These are phyloP conservation scores for Porites lobata DNA, from an alignment of 92 coral and sea anemone genomes.

Conservation along the genomic window DNA sequence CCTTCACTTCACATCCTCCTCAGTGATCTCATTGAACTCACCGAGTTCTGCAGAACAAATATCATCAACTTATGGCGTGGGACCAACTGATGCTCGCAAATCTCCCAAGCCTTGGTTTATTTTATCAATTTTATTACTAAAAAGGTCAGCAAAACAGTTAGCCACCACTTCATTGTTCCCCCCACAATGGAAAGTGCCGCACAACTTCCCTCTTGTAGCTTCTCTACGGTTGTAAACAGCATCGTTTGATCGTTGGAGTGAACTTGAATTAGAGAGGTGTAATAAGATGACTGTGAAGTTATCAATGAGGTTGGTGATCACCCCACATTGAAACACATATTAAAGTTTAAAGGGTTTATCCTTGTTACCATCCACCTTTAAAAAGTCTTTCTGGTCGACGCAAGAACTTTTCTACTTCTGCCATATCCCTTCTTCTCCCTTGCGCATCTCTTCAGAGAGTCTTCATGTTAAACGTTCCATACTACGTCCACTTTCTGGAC, in stretches of 20 bases:
- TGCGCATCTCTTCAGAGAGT: conserved; percentile 53
- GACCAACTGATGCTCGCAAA: not conserved
- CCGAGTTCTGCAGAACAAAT: not conserved
- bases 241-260: no score
- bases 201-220: no score
- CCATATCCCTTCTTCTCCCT: conserved; percentile 66
- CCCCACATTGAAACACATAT: no score
- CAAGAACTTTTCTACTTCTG: conserved; percentile 64
- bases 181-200: no score
- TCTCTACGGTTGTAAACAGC: no score
- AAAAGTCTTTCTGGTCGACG: conserved; percentile 56
- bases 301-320: no score
- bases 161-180: no score
- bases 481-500: conserved; percentile 68
- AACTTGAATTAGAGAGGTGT: no score
- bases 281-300: no score
- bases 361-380: conserved; percentile 66
- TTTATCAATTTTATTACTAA: conserved; percentile 2
- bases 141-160: no score
- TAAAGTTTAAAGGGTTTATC: conserved; percentile 55
- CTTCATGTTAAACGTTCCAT: conserved; percentile 67
- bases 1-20: conserved; percentile 22
- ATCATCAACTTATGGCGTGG: not conserved
- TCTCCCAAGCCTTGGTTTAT: conserved; percentile 14
- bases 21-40: conserved; percentile 28